Conservation (phyloP, 2,888 invertebrate species). For the Miltochrista miniata region DNA sequence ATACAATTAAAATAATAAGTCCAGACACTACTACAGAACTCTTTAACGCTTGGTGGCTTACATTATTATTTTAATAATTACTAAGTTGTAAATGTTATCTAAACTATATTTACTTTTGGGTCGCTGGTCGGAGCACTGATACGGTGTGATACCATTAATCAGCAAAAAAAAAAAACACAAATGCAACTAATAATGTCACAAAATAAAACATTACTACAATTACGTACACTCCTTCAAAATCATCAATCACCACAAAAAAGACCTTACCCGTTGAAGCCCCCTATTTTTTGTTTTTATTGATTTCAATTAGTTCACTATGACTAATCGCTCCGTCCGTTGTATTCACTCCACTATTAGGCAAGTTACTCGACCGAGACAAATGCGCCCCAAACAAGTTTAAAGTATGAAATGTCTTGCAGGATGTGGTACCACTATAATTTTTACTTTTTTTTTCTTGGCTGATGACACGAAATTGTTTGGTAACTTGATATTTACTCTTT, state of each 20-base stretch:
- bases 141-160: not conserved
- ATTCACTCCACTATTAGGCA: conserved; percentile 20
- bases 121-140: not conserved
- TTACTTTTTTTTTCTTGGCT: conserved; percentile 16
- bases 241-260: conserved; percentile 34
- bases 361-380: conserved; percentile 41
- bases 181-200: conserved; percentile 9
- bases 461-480: conserved; percentile 44
- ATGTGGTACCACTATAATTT: conserved; percentile 37
- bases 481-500: conserved; percentile 46
- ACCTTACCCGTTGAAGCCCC: conserved; percentile 24
- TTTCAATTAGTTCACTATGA: conserved; percentile 36
- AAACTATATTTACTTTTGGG: not conserved
- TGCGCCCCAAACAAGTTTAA: conserved; percentile 36
- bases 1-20: not conserved
- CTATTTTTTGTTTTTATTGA: conserved; percentile 33
- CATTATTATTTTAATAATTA: not conserved
- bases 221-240: conserved; percentile 17
- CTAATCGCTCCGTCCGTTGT: conserved; percentile 23
- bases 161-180: not conserved
- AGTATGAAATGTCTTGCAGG: conserved; percentile 43
- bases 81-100: not conserved
- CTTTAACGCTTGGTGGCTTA: not conserved
- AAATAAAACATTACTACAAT: conserved; percentile 23
- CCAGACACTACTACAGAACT: not conserved